phyloP scores from a whole-genome alignment of 2,797 vertebrate genomes.

The Epinephelus coioides region DNA sequence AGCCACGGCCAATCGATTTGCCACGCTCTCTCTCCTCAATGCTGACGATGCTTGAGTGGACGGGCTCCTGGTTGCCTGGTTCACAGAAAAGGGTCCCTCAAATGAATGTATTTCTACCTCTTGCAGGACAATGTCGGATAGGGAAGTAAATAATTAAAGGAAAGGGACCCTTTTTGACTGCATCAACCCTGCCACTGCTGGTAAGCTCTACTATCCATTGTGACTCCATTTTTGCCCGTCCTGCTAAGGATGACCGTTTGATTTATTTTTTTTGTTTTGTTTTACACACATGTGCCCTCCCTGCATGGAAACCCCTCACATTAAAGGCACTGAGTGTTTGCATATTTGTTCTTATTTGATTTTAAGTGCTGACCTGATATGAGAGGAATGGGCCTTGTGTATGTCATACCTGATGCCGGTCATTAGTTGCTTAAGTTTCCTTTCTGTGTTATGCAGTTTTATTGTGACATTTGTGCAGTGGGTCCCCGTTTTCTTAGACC shows the following conservation, averaged over 20 bases:
- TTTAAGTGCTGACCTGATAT: slow-evolving; percentile 60
- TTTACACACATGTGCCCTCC: slow-evolving; percentile 76
- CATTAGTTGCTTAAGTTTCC: slow-evolving; percentile 68
- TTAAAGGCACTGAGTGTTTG: slow-evolving; percentile 78
- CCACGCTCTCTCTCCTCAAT: slow-evolving; percentile 76
- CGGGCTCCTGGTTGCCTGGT: slow-evolving; percentile 84
- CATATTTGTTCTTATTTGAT: slow-evolving; percentile 67
- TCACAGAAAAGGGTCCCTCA: slow-evolving; percentile 89
- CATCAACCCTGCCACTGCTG: slow-evolving; percentile 92
- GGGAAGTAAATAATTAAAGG: slow-evolving; percentile 93
- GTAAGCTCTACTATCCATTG: slow-evolving; percentile 91
- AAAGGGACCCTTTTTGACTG: slow-evolving; percentile 92
- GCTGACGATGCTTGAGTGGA: slow-evolving; percentile 88
- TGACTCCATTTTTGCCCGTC: slow-evolving; percentile 85
- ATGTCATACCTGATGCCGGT: slow-evolving; percentile 54
- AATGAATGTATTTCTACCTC: slow-evolving; percentile 91
- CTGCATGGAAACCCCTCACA: slow-evolving; percentile 86
- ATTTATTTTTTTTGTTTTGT: slow-evolving; percentile 63
- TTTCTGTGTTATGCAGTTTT: slow-evolving; percentile 70
- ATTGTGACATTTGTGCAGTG: slow-evolving; percentile 66
- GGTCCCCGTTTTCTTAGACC: slow-evolving; percentile 34
- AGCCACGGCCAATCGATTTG: slow-evolving; percentile 74
- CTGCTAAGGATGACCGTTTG: slow-evolving; percentile 78
- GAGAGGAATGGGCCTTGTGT: slow-evolving; percentile 62
- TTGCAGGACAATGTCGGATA: slow-evolving; percentile 92